phyloP scores from a whole-genome alignment of 2,113 vertebrate genomes.

The Elephas maximus region DNA sequence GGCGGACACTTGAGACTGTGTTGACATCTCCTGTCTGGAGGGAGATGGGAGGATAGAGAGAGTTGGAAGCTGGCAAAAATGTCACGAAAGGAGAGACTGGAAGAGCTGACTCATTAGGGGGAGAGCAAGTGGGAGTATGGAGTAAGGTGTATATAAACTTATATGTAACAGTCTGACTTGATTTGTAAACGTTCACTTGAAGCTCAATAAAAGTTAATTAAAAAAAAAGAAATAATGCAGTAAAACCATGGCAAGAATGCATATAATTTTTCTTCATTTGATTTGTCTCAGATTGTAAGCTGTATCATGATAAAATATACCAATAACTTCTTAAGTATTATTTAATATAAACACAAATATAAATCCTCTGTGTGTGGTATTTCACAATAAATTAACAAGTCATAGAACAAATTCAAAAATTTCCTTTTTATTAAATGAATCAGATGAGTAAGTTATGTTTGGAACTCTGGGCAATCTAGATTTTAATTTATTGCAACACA shows the following conservation, averaged over 20 bases:
- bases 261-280: neutral
- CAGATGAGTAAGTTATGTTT: slow-evolving; percentile 58
- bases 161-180: no score
- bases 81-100: no score
- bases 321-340: neutral
- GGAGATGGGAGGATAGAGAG: no score
- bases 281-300: neutral
- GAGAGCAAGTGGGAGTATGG: no score
- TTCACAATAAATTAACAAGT: slow-evolving; percentile 47
- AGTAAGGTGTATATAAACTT: no score
- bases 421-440: neutral
- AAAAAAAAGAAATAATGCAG: neutral
- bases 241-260: neutral
- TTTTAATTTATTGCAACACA: slow-evolving; percentile 38
- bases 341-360: slow-evolving; percentile 48
- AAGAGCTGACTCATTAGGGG: no score
- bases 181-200: no score
- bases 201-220: no score
- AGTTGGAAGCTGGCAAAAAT: no score
- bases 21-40: no score
- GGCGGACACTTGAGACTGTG: no score
- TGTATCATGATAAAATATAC: neutral
- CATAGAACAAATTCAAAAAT: neutral
- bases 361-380: neutral
- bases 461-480: neutral